Percentiles rank a stretch among this genome's conserved stretches.
Evolutionary conservation across 2,888 invertebrate genomes (phyloP).

Genomic region (Monochamus alternatus): DNA sequence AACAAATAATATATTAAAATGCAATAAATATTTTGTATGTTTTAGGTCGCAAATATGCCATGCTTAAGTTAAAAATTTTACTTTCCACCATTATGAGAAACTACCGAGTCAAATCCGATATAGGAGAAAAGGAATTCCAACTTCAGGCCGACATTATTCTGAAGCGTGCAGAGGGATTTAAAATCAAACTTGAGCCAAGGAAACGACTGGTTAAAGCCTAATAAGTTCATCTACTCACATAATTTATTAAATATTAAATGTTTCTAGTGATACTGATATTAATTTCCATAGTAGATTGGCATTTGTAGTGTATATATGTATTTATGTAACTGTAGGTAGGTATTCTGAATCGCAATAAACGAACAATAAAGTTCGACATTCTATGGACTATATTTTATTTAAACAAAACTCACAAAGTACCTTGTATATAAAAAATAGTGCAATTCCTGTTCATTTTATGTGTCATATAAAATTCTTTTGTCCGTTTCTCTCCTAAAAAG

Average conservation of each 20-base stretch:
- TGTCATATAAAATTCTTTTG: too few relatives aligned
- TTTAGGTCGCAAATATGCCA: constrained; percentile 84
- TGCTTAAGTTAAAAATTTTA: constrained; percentile 83
- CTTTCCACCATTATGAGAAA: constrained; percentile 82
- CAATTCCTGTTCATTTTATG: neutral
- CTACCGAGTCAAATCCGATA: constrained; percentile 77
- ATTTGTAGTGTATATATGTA: constrained; percentile 4
- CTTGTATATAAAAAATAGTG: neutral
- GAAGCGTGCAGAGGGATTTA: constrained; percentile 83
- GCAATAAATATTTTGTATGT: constrained; percentile 38
- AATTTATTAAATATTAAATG: neutral
- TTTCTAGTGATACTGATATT: neutral
- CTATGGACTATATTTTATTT: neutral
- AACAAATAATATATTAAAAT: neutral
- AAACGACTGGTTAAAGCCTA: constrained; percentile 62
- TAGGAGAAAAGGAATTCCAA: constrained; percentile 79
- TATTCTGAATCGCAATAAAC: constrained; percentile 12
- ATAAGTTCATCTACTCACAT: neutral
- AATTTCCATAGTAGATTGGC: constrained; percentile 6
- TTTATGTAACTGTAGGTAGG: neutral
- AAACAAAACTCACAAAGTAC: neutral
- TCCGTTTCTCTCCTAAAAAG: too few relatives aligned
- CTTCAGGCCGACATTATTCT: constrained; percentile 83
- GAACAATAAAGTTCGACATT: constrained; percentile 24
- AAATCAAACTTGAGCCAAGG: constrained; percentile 80